phyloP scores from a whole-genome alignment of 2,113 vertebrate genomes.

The Ictidomys tridecemlineatus region DNA sequence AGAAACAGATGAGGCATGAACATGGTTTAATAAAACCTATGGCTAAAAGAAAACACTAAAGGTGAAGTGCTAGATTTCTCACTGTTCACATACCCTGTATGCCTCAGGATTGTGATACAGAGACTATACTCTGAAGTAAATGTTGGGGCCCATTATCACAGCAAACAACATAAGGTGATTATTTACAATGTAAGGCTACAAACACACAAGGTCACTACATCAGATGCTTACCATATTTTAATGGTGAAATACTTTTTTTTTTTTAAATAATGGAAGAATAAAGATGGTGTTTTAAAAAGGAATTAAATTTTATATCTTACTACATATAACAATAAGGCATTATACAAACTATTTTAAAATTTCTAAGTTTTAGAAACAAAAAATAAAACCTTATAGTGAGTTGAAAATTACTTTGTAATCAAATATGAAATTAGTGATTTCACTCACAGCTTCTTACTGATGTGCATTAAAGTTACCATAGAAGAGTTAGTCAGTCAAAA shows the following conservation, averaged over 20 bases:
- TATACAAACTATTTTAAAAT: background rate
- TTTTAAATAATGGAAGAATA: too few relatives aligned
- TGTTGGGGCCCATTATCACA: background rate
- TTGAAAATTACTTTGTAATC: slow-evolving; percentile 36
- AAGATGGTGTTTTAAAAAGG: background rate
- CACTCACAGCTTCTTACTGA: background rate
- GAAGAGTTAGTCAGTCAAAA: background rate
- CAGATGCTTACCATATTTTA: background rate
- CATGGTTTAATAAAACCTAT: background rate
- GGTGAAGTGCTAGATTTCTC: background rate
- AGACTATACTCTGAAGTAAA: background rate
- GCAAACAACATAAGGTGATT: background rate
- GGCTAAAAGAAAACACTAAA: background rate
- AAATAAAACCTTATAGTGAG: background rate
- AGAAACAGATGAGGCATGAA: background rate
- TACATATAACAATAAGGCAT: slow-evolving; percentile 19
- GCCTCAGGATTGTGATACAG: background rate
- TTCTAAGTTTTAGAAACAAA: slow-evolving; percentile 7
- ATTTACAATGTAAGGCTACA: background rate
- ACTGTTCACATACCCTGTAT: background rate
- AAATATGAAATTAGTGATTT: background rate
- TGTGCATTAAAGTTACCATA: background rate
- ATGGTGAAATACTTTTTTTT: background rate
- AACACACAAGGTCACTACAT: background rate
- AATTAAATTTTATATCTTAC: background rate